phyloP scores from a whole-genome alignment of 2,888 invertebrate species.

The Dasysyrphus albostriatus region DNA sequence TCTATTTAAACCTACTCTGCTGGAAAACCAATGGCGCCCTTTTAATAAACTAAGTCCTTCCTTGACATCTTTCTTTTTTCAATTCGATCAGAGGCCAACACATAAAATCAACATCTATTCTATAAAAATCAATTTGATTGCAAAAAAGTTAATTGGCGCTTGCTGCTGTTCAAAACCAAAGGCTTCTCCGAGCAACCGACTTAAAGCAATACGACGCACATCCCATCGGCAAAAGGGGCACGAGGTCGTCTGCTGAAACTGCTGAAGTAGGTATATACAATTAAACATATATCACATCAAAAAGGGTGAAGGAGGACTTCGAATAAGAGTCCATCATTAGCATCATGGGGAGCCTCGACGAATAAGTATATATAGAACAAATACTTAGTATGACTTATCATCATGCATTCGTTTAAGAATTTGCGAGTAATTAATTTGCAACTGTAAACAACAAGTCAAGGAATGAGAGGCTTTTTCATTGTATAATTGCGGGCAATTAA shows the following conservation, averaged over 20 bases:
- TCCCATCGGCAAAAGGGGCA: conserved; percentile 18
- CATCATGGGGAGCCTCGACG: background rate
- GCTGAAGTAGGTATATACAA: background rate
- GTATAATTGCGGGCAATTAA: conserved; percentile 70
- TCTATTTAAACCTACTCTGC: no score
- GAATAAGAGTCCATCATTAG: conserved; percentile 16
- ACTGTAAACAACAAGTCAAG: conserved; percentile 62
- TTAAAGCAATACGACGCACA: background rate
- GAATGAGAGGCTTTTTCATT: conserved; percentile 60
- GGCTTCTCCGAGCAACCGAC: conserved; percentile 28
- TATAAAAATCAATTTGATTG: conserved; percentile 55
- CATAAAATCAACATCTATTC: conserved; percentile 41
- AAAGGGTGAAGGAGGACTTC: conserved; percentile 30
- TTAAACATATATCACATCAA: conserved; percentile 36
- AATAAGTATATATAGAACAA: background rate
- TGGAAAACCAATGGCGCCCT: background rate
- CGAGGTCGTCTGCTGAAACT: conserved; percentile 45
- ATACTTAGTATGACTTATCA: conserved; percentile 37
- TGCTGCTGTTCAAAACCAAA: conserved; percentile 41
- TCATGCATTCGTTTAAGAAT: conserved; percentile 38
- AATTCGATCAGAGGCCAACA: conserved; percentile 14
- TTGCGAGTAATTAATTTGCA: conserved; percentile 70
- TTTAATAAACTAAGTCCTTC: background rate
- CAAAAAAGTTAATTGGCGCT: conserved; percentile 51
- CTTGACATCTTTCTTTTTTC: background rate